Conservation (phyloP, 2,797 vertebrate genomes). For the Tokudaia muenninki region DNA sequence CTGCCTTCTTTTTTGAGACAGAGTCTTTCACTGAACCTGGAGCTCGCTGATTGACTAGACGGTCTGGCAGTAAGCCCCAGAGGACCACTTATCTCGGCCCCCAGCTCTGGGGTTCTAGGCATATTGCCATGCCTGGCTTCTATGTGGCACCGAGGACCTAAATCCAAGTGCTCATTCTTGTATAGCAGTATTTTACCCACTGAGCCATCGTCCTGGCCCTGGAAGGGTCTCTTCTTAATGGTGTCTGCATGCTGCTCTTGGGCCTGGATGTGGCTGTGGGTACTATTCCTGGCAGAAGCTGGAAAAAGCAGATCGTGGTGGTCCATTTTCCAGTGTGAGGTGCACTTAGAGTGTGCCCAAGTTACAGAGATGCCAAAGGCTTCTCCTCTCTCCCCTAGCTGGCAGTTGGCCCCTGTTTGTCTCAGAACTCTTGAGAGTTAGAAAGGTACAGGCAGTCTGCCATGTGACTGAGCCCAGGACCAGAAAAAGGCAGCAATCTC, state of each 20-base stretch:
- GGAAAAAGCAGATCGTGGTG: neutral
- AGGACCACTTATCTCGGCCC: neutral
- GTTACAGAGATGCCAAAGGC: neutral
- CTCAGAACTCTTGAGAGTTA: neutral
- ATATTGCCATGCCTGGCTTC: neutral
- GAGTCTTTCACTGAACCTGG: neutral
- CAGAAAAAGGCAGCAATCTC: neutral
- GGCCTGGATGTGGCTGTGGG: fast-evolving
- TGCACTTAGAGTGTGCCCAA: neutral
- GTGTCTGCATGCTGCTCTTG: neutral
- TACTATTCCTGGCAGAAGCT: neutral
- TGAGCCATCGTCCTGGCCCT: too few relatives aligned
- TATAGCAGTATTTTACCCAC: neutral
- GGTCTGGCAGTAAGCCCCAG: neutral
- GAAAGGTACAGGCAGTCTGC: neutral
- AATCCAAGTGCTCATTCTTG: neutral
- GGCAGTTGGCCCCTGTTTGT: neutral
- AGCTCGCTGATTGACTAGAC: neutral
- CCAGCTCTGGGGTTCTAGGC: neutral
- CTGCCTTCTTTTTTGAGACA: neutral
- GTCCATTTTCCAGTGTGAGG: neutral
- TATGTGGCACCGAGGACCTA: neutral
- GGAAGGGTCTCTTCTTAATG: neutral
- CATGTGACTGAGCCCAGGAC: neutral
- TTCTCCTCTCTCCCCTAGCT: neutral